A percentile compares a stretch with the other conserved stretches of the same genome.
phyloP scores from a whole-genome alignment of 2,888 invertebrate species.

The Pammene aurita region DNA sequence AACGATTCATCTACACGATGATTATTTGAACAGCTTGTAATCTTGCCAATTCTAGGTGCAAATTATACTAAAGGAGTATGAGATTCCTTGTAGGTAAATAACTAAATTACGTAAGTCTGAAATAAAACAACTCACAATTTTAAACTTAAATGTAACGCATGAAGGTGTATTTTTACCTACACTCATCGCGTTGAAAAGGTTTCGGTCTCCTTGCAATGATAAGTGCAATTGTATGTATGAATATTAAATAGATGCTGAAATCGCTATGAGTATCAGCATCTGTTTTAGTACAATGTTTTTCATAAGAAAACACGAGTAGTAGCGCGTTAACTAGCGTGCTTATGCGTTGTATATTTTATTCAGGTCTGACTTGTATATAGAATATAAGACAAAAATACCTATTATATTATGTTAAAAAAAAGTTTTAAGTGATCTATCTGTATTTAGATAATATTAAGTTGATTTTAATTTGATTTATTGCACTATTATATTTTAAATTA shows the following conservation, averaged over 20 bases:
- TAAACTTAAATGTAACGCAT: not conserved
- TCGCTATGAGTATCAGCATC: not conserved
- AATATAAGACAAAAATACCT: constrained; percentile 31
- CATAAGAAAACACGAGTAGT: not conserved
- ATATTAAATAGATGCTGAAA: constrained; percentile 6
- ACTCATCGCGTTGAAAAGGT: constrained; percentile 5
- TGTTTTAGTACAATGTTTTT: constrained; percentile 6
- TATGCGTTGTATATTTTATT: constrained; percentile 35
- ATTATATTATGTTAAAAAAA: constrained; percentile 14
- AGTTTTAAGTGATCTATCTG: constrained; percentile 39
- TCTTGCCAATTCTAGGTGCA: constrained; percentile 13
- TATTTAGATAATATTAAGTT: constrained; percentile 39
- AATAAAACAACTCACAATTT: not conserved
- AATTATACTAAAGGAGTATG: not conserved
- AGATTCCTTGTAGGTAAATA: constrained; percentile 1
- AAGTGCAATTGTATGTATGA: constrained; percentile 36
- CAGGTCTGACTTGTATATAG: constrained; percentile 38
- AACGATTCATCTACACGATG: not conserved
- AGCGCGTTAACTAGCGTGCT: not conserved
- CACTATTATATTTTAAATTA: constrained; percentile 45
- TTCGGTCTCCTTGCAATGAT: constrained; percentile 25
- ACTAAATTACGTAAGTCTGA: not conserved
- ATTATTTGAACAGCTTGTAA: not conserved
- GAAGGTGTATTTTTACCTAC: constrained; percentile 10
- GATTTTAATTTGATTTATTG: constrained; percentile 28